These are phyloP conservation scores for Hydrolagus colliei DNA, from an alignment of 2,797 vertebrate genomes.

Conservation along the genomic window DNA sequence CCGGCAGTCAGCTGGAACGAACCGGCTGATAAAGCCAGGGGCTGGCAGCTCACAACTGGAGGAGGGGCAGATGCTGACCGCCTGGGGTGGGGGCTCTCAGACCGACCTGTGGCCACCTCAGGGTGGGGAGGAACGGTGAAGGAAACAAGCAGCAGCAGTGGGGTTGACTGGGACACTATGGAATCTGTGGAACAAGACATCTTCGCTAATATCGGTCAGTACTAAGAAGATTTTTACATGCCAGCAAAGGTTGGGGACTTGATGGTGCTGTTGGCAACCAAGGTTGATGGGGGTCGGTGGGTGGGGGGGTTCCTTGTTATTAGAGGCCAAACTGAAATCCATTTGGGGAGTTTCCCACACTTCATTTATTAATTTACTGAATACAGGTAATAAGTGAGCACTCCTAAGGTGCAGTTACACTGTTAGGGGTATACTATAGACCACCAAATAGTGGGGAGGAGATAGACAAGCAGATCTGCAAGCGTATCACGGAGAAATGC, in stretches of 20 bases:
- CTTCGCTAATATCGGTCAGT: slow-evolving; percentile 46
- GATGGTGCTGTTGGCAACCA: background rate
- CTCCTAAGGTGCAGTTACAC: too few species aligned
- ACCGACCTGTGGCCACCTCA: slow-evolving; percentile 33
- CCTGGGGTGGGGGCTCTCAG: slow-evolving; percentile 25
- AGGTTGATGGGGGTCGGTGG: background rate
- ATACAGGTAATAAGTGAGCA: too few species aligned
- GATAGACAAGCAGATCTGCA: too few species aligned
- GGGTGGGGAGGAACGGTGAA: slow-evolving; percentile 1
- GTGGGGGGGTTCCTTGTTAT: too few species aligned
- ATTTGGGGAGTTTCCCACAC: too few species aligned
- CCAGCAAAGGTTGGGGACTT: background rate
- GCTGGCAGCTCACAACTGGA: slow-evolving; percentile 34
- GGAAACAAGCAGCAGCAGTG: slow-evolving; percentile 14
- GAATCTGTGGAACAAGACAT: slow-evolving; percentile 38
- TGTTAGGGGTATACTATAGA: too few species aligned
- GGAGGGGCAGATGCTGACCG: slow-evolving; percentile 33
- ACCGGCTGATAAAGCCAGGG: slow-evolving; percentile 14
- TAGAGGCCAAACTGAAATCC: too few species aligned
- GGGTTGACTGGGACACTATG: background rate
- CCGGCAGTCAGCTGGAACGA: slow-evolving; percentile 10
- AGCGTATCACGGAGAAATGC: too few species aligned
- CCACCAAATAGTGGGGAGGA: too few species aligned
- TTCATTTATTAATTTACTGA: too few species aligned
- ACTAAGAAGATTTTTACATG: slow-evolving; percentile 9